A percentile compares a stretch with the other conserved stretches of the same genome.
phyloP scores from a whole-genome alignment of 1,140 invertebrate genomes.

The Megalopta genalis region DNA sequence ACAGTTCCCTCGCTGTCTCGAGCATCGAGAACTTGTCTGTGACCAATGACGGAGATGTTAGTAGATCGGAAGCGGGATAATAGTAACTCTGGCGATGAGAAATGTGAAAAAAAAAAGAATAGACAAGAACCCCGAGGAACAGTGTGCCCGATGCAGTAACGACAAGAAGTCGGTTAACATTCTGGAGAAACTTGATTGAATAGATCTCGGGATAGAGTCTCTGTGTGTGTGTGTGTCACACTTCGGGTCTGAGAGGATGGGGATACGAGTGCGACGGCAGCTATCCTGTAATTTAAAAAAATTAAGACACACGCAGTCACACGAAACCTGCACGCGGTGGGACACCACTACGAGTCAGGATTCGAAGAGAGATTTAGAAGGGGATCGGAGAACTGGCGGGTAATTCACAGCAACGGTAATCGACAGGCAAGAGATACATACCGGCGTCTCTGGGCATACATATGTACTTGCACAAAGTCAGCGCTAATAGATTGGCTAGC shows the following conservation, averaged over 20 bases:
- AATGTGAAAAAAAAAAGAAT: too few species aligned
- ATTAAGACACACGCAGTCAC: conserved; percentile 62
- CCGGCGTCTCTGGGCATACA: conserved; percentile 36
- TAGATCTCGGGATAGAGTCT: conserved; percentile 16
- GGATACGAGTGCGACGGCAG: conserved; percentile 78
- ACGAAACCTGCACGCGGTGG: conserved; percentile 1
- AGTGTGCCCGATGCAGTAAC: neutral
- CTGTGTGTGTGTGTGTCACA: neutral
- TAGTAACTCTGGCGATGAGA: neutral
- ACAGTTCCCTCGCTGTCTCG: too few species aligned
- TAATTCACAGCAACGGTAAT: neutral
- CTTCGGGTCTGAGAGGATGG: conserved; percentile 57
- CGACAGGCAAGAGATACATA: conserved; percentile 45
- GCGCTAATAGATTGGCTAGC: conserved; percentile 41
- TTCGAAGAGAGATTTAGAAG: neutral
- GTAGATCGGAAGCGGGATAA: neutral
- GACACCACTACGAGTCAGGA: neutral
- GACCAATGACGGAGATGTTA: neutral
- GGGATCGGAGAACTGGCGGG: too few species aligned
- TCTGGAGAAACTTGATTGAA: conserved; percentile 26
- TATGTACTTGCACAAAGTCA: conserved; percentile 45
- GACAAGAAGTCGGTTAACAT: neutral
- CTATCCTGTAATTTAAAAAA: conserved; percentile 75
- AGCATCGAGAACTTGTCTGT: neutral
- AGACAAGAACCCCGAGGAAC: neutral